Percentiles rank a stretch among this genome's conserved stretches.
Evolutionary conservation across 2,113 vertebrate species (phyloP).

Genomic region (Gnathonemus echidnorhynchus): DNA sequence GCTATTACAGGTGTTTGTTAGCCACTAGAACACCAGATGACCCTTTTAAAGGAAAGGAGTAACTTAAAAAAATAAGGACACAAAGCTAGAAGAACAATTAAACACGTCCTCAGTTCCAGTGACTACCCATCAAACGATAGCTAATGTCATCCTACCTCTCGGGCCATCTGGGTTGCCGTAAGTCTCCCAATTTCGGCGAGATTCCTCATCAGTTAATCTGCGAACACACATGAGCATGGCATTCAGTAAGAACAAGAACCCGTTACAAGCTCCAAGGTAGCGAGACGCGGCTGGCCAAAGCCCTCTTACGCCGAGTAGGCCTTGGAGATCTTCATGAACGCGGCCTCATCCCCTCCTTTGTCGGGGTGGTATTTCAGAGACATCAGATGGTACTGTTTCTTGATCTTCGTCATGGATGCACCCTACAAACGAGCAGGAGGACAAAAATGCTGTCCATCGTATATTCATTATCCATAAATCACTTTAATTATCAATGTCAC

Average conservation of each 20-base stretch:
- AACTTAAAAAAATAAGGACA: neutral
- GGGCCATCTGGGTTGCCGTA: slow-evolving; percentile 96
- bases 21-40: neutral
- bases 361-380: slow-evolving; percentile 91
- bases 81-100: neutral
- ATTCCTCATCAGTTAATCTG: slow-evolving; percentile 93
- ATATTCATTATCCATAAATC: neutral
- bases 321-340: slow-evolving; percentile 95
- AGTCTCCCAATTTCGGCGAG: slow-evolving; percentile 81
- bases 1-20: neutral
- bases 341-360: slow-evolving; percentile 91
- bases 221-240: neutral
- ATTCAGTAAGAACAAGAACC: neutral
- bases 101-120: neutral
- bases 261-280: neutral
- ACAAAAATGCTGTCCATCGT: neutral
- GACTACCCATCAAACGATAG: neutral
- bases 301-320: slow-evolving; percentile 89
- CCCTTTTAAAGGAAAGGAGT: neutral
- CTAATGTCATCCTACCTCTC: slow-evolving; percentile 64
- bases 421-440: slow-evolving; percentile 58
- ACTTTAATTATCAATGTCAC: neutral
- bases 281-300: neutral
- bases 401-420: slow-evolving; percentile 83
- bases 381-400: slow-evolving; percentile 86